Conservation (phyloP, 2,888 invertebrate genomes). For the Cantharis flavilabris region DNA sequence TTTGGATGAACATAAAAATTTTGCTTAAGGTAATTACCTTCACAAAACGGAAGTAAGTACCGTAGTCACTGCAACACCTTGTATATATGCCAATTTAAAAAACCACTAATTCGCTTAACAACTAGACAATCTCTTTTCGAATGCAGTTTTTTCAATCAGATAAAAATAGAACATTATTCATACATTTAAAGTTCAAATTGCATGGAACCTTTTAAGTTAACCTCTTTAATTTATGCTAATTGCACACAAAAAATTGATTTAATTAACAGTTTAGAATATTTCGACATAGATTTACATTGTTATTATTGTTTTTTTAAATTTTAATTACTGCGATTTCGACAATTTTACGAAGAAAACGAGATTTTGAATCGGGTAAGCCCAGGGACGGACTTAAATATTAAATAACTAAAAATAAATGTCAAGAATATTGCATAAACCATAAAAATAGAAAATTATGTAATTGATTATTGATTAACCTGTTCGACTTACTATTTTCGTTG, state of each 20-base stretch:
- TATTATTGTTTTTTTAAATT: not conserved
- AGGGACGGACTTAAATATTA: not conserved
- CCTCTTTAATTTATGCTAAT: not conserved
- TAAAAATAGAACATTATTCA: not conserved
- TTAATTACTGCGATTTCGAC: not conserved
- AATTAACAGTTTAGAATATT: not conserved
- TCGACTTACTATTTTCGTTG: constrained; percentile 50
- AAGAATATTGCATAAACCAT: not conserved
- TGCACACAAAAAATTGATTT: not conserved
- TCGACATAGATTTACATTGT: not conserved
- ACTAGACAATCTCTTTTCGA: not conserved
- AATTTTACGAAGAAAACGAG: not conserved
- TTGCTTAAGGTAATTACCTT: not conserved
- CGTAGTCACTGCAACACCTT: not conserved
- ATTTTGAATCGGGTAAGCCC: not conserved
- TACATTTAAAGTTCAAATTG: not conserved
- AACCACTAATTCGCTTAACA: not conserved
- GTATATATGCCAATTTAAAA: not conserved
- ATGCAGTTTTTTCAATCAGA: not conserved
- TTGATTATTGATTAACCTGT: not conserved
- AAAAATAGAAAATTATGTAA: not conserved
- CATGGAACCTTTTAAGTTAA: not conserved
- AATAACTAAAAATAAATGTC: not conserved
- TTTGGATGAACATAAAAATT: not conserved
- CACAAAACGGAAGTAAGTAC: not conserved